Percentiles rank a stretch among this genome's conserved stretches.
Conservation (phyloP, 2,113 vertebrate genomes). For the Psilopogon haemacephalus region DNA sequence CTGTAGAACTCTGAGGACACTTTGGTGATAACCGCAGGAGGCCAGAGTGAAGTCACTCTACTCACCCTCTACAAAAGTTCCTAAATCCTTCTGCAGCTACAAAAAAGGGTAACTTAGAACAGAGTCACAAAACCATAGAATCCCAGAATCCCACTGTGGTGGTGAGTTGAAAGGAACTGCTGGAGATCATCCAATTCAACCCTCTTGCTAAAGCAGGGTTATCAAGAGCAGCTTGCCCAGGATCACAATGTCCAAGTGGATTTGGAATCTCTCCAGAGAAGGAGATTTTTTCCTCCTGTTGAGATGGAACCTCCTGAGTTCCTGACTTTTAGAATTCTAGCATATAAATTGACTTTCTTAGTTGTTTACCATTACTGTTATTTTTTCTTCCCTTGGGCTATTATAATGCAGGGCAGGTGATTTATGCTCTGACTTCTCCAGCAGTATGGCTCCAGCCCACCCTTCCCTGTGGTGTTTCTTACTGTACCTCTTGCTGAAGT, state of each 20-base stretch:
- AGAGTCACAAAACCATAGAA: no score
- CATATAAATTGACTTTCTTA: not conserved
- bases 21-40: not conserved
- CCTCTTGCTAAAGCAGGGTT: no score
- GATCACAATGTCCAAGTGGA: no score
- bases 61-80: not conserved
- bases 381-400: not conserved
- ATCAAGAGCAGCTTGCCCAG: no score
- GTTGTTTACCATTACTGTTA: not conserved
- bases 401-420: not conserved
- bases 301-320: no score
- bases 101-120: not conserved
- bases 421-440: not conserved
- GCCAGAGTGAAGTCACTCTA: not conserved
- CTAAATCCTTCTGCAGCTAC: not conserved
- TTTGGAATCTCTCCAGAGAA: no score
- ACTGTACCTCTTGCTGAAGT: not conserved
- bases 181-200: no score
- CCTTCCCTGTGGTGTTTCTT: not conserved
- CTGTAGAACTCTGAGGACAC: accelerated
- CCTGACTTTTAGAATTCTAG: not conserved
- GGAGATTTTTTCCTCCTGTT: no score
- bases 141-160: no score
- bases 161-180: no score
- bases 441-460: not conserved